Evolutionary conservation across 2,888 invertebrate species (phyloP).

Genomic region (Agriopis marginaria): DNA sequence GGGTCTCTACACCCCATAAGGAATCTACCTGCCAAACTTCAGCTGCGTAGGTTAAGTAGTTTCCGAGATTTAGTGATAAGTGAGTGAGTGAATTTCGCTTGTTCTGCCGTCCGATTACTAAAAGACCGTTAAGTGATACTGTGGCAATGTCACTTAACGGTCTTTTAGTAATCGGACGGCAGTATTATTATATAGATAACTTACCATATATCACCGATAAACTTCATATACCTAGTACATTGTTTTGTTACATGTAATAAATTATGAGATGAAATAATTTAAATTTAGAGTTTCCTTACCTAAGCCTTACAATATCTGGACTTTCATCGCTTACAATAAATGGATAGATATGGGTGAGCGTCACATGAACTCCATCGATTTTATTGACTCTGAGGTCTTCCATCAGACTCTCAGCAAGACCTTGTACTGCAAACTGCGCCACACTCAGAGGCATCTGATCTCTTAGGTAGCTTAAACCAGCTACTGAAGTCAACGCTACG

Average conservation of each 20-base stretch:
- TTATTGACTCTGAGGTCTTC: conserved; percentile 87
- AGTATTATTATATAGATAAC: too few species aligned
- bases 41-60: too few species aligned
- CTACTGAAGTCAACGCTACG: conserved; percentile 87
- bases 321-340: conserved; percentile 86
- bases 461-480: conserved; percentile 86
- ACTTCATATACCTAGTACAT: too few species aligned
- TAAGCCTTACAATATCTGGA: conserved; percentile 82
- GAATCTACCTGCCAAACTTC: too few species aligned
- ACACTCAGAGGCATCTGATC: conserved; percentile 87
- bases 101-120: too few species aligned
- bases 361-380: conserved; percentile 85
- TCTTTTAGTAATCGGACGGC: too few species aligned
- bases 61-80: too few species aligned
- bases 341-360: conserved; percentile 88
- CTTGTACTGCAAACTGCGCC: conserved; percentile 89
- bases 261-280: background rate
- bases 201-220: too few species aligned
- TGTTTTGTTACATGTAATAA: background rate
- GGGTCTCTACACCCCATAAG: too few species aligned
- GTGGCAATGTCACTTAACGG: too few species aligned
- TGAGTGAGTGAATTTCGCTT: too few species aligned
- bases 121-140: too few species aligned
- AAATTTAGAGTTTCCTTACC: conserved; percentile 63
- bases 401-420: conserved; percentile 87